A percentile compares a stretch with the other conserved stretches of the same genome.
Evolutionary conservation across 2,888 invertebrate species (phyloP).

Genomic region (Drosophila seclusa): DNA sequence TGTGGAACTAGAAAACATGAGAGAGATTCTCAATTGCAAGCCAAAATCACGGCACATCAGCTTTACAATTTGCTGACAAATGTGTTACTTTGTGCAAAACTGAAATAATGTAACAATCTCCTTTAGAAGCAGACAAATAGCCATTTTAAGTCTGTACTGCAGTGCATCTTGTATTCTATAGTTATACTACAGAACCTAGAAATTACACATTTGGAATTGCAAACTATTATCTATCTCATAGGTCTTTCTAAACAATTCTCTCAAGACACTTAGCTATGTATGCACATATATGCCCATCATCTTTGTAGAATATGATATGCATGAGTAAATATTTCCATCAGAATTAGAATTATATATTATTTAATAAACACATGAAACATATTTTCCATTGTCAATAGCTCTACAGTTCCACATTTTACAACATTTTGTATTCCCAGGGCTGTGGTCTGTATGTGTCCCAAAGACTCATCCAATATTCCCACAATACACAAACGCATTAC

Average conservation of each 20-base stretch:
- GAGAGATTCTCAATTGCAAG: not conserved
- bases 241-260: not conserved
- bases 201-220: not conserved
- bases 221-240: not conserved
- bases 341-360: not conserved
- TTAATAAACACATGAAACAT: not conserved
- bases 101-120: not conserved
- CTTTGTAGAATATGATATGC: not conserved
- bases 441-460: not conserved
- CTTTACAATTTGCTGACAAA: not conserved
- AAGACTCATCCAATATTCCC: not conserved
- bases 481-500: not conserved
- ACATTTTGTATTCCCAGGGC: not conserved
- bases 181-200: not conserved
- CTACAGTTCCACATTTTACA: not conserved
- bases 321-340: not conserved
- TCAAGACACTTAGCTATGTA: not conserved
- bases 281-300: not conserved
- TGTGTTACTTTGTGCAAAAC: not conserved
- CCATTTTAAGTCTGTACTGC: too few relatives aligned
- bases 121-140: too few relatives aligned
- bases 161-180: not conserved
- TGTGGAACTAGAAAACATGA: slow-evolving; percentile 30
- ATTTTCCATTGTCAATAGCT: not conserved
- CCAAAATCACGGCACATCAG: not conserved